Conservation (phyloP, 2,888 invertebrate species). For the Automeris io region DNA sequence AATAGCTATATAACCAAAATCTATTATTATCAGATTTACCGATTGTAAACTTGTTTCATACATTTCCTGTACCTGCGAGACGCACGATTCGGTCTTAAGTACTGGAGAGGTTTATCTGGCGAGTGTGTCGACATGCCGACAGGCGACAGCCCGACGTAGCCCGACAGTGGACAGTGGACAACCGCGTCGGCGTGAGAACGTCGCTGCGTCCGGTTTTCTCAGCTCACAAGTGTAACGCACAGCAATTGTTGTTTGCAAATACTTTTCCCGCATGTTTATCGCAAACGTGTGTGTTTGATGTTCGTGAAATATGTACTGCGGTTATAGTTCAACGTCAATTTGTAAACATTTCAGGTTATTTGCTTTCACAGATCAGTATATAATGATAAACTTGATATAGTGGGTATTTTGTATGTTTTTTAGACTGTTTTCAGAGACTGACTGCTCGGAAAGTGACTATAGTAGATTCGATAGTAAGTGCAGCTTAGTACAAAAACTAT, state of each 20-base stretch:
- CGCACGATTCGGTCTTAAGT: not conserved
- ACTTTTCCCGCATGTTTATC: slow-evolving; percentile 6
- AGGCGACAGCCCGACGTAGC: slow-evolving; percentile 7
- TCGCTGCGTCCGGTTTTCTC: slow-evolving; percentile 1
- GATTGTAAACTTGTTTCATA: not conserved
- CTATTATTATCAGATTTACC: too few species aligned
- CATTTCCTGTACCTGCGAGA: not conserved
- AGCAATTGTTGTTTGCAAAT: slow-evolving; percentile 9
- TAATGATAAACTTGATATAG: too few species aligned
- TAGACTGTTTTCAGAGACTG: too few species aligned
- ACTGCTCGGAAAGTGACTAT: too few species aligned
- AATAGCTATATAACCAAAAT: too few species aligned
- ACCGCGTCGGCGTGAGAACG: slow-evolving; percentile 8
- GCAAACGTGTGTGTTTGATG: slow-evolving; percentile 2
- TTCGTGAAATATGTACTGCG: not conserved
- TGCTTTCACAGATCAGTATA: too few species aligned
- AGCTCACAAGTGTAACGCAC: slow-evolving; percentile 1
- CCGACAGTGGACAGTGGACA: slow-evolving; percentile 5
- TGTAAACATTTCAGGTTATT: not conserved
- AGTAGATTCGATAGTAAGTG: too few species aligned
- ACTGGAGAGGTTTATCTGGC: too few species aligned
- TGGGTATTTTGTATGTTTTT: too few species aligned
- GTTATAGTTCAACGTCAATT: not conserved
- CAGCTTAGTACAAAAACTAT: too few species aligned
- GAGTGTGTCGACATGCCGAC: slow-evolving; percentile 1